Base-by-base conservation (phyloP, 37 sponge, comb jelly and placozoan genomes). In the Oopsacas minuta region DNA sequence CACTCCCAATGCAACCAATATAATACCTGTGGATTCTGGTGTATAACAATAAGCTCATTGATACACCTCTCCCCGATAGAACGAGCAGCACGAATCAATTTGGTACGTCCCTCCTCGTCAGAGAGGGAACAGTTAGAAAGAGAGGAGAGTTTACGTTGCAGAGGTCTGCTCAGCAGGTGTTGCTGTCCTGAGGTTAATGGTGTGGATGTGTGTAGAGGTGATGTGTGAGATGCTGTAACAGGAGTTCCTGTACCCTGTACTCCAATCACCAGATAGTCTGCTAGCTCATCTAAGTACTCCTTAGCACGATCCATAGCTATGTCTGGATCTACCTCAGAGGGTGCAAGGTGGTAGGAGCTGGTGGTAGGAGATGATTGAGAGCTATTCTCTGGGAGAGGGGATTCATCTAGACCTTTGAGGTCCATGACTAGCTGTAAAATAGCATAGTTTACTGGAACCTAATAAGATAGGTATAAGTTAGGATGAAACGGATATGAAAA, bases 11-110 rank as follows among this genome's bases (percentile, higher is more conserved):
- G n/a, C n/a, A n/a, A n/a, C n/a, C n/a, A n/a, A n/a, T n/a, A n/a
- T n/a, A n/a, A n/a, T n/a, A 61, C 75, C 81, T 94, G 93, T 39
- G 94, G 94, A 52, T 87, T 87, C 85, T 97, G 97, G 85, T 97
- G 95, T 82, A 92, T 87, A 28, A 93, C 86, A 0, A 97, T 85
- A 32, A 97, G 83, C 85, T 97, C 98, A 22, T 91, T 94, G 87
- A 90, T 81, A 52, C 92, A 91, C 22, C 95, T 49, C 46, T 97
- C 98, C 36, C 93, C 94, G 32, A 97, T 82, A 37, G 95, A 94
- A 39, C 91, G 88, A 39, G 93, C 91, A 36, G 93, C 89, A n/a
- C 90, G 52, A 53, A 97, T 82, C 1, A 86, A 86, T 35, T 90
- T 84, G 36, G 85, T 85, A 32, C 93, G 88, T 20, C 98, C 98